These are phyloP conservation scores for Pelecanoides urinatrix DNA, from an alignment of 2,113 vertebrate genomes.

Conservation along the genomic window DNA sequence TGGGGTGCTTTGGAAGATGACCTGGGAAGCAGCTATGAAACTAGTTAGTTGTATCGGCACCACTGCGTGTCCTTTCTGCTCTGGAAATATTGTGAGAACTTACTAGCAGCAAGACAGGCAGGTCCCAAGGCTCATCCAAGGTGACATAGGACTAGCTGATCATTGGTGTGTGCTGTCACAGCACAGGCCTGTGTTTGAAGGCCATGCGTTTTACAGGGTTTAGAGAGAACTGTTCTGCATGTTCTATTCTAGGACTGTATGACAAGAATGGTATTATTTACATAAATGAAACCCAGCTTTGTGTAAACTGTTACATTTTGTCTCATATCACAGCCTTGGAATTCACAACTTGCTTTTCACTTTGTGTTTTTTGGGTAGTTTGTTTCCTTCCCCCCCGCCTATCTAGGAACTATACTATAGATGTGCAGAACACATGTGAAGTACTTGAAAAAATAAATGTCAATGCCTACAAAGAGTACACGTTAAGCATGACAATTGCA, in stretches of 20 bases:
- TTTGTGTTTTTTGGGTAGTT: neutral
- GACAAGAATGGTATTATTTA: neutral
- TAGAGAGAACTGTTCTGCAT: neutral
- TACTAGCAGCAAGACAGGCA: neutral
- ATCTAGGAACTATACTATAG: neutral
- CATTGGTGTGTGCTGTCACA: neutral
- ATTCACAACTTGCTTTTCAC: neutral
- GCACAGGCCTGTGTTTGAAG: neutral
- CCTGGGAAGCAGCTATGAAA: neutral
- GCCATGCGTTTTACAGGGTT: neutral
- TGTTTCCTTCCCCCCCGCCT: accelerated
- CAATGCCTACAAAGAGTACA: accelerated
- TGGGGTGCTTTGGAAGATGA: neutral
- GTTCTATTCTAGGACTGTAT: neutral
- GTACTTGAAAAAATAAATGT: neutral
- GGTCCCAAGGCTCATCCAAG: neutral
- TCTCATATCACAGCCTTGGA: neutral
- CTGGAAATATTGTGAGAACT: neutral
- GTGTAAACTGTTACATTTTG: neutral
- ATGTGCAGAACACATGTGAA: neutral
- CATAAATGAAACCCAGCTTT: neutral
- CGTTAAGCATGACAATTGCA: neutral
- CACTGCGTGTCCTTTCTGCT: neutral
- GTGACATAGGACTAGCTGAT: neutral
- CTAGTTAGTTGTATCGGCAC: neutral